Evolutionary conservation across 2,113 vertebrate genomes (phyloP), one percentile per base, ranked within the genome.

Genomic region (Dasyprocta punctata): DNA sequence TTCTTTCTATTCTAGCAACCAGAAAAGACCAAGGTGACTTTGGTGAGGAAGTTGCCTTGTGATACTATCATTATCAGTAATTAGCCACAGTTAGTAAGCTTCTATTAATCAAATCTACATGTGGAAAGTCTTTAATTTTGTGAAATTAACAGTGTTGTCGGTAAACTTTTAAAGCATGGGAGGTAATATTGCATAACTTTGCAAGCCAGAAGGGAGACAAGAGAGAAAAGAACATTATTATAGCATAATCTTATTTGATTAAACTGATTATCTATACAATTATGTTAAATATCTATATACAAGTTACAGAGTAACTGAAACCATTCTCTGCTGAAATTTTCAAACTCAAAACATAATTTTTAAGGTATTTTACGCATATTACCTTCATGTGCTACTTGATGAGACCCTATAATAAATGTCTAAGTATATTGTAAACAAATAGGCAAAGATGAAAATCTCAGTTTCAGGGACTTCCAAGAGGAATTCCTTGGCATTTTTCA

Each of bases 21-120:
- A 95, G 81, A 56, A 96, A 89, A 95, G 63, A 97, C n/a, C 97
- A 98, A 98, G 98, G 97, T 98, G 98, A 98, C 98, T 96, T 98
- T 98, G 96, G 52, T 89, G 67, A 96, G 94, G 67, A 97, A 97
- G 95, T 92, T 96, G 85, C 89, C 86, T 98, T 95, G 94, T 94
- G 88, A 98, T 97, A 88, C 84, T 90, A 94, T 97, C 97, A 98
- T 98, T 98, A 97, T 95, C 96, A 94, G 95, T 96, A 97, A 98
- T 98, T 98, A 98, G 97, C 96, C 89, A 98, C 98, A 98, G 97
- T 97, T 98, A 97, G 92, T 92, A 98, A 97, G 96, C 94, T 96
- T 98, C 97, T 98, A 98, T 98, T 98, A 98, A 98, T 98, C 98
- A 98, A 97, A 97, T 95, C 78, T 80, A 96, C 98, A 98, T 98